Evolutionary conservation across 2,888 invertebrate genomes (phyloP), one percentile per base, ranked within the genome.

Genomic region (Trachelus tabidus): DNA sequence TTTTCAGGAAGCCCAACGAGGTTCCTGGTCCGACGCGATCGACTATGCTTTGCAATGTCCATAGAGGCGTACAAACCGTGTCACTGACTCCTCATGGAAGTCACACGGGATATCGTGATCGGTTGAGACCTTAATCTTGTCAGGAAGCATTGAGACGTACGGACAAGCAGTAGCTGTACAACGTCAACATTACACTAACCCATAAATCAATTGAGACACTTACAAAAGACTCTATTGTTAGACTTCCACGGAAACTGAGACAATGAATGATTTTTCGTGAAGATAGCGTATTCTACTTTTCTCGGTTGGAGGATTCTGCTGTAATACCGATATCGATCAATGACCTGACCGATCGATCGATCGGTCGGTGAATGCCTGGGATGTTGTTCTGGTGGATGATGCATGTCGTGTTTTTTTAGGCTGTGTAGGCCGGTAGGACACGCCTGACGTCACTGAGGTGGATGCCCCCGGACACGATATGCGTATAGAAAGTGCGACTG

Each of bases 361-460:
- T 56, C 23, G 56, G 9, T 56, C 56, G 56, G 56, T 56, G 9
- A 56, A 9, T 56, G 56, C 56, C 56, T 56, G 56, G 9, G 56
- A 56, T 56, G 56, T 56, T 56, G 56, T 23, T 56, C 56, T 56
- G 37, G 30, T 30, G 74, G 34, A 74, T 74, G 74, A 74, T 35
- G 30, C 34, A 35, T 74, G 31, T 33, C 71, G 71, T 71, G 71
- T 71, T 71, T 71, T 35, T 34, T 40, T 75, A 68, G 75, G 77
- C 75, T 34, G 77, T 69, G 77, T 77, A 77, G 77, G 77, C 75
- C 77, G 77, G 77, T 77, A 34, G 77, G 75, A 78, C 78, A 78
- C 37, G n/a, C 12, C 56, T 71, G 78, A 76, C 75, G 75, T 69
- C 71, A 75, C 71, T n/a, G 71, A 78, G 78, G 78, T 78, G 75